Percentiles rank a stretch among this genome's conserved stretches.
These are phyloP conservation scores for Hydractinia echinata DNA, from an alignment of 30 jellyfish, hydroid and myxozoan genomes.

Conservation along the genomic window DNA sequence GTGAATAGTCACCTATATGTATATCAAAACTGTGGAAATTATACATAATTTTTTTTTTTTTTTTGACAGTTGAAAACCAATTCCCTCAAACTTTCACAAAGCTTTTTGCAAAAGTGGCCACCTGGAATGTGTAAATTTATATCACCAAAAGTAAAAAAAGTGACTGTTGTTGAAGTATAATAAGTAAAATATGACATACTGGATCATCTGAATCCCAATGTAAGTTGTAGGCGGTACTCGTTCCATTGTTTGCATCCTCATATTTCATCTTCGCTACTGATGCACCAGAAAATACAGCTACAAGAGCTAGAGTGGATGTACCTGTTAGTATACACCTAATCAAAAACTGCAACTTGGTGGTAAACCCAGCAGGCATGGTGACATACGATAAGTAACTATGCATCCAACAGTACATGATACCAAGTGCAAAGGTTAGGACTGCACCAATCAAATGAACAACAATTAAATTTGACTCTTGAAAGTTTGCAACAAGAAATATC, in stretches of 20 bases:
- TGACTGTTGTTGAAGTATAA: no score
- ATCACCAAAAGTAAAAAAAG: no score
- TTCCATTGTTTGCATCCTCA: constrained; percentile 21
- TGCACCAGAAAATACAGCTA: constrained; percentile 48
- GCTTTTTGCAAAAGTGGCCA: no score
- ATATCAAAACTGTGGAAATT: no score
- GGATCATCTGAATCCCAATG: constrained; percentile 52
- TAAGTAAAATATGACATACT: constrained; percentile 45
- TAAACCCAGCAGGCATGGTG: constrained; percentile 25
- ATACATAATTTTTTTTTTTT: not conserved
- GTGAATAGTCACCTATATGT: no score
- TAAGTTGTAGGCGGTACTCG: constrained; percentile 32
- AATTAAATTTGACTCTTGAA: constrained; percentile 70
- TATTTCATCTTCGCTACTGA: constrained; percentile 44
- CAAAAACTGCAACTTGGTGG: constrained; percentile 10
- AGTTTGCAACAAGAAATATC: constrained; percentile 79
- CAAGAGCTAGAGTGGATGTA: constrained; percentile 22
- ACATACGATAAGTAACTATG: constrained; percentile 46
- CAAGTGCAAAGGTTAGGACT: constrained; percentile 61
- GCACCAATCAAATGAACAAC: constrained; percentile 89
- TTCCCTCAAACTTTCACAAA: not conserved
- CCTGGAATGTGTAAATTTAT: no score
- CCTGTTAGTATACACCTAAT: constrained; percentile 8
- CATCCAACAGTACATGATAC: constrained; percentile 70
- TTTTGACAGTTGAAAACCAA: not conserved